A percentile compares a stretch with the other conserved stretches of the same genome.
Evolutionary conservation across 2,797 vertebrate species (phyloP).

Genomic region (Cephalopachus bancanus): DNA sequence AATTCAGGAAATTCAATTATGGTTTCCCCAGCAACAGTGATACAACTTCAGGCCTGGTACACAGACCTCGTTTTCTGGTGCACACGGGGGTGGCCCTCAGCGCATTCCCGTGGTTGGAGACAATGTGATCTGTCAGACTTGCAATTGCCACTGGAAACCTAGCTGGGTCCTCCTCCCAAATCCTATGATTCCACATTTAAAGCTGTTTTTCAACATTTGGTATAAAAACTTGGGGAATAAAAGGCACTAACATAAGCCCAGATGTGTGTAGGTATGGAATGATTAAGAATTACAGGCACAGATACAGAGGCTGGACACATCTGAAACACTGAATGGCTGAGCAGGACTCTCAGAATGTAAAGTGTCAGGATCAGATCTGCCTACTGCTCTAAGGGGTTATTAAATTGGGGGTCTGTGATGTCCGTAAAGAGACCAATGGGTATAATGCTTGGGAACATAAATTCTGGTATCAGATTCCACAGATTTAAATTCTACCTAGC

Average conservation of each 20-base stretch:
- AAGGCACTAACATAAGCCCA: not conserved
- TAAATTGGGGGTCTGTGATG: not conserved
- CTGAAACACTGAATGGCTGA: not conserved
- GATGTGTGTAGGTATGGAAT: not conserved
- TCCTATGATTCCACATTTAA: constrained; percentile 16
- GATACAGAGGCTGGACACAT: not conserved
- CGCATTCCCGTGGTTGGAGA: not conserved
- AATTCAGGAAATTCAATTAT: constrained; percentile 80
- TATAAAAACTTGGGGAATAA: not conserved
- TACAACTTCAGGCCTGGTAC: not conserved
- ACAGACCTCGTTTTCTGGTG: constrained; percentile 13
- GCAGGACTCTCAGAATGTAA: not conserved
- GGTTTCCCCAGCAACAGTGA: constrained; percentile 70
- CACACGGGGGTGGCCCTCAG: not conserved
- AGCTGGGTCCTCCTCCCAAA: not conserved
- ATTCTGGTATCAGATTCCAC: not conserved
- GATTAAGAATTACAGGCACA: not conserved
- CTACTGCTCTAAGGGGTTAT: not conserved
- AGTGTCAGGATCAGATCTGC: not conserved
- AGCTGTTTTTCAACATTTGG: not conserved
- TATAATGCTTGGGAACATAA: fast-evolving
- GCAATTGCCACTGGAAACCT: constrained; percentile 32
- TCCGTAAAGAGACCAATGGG: not conserved
- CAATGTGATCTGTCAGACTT: constrained; percentile 50
- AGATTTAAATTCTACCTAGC: not conserved